Conservation (phyloP, 2,113 vertebrate genomes). For the Melanerpes aurifrons region DNA sequence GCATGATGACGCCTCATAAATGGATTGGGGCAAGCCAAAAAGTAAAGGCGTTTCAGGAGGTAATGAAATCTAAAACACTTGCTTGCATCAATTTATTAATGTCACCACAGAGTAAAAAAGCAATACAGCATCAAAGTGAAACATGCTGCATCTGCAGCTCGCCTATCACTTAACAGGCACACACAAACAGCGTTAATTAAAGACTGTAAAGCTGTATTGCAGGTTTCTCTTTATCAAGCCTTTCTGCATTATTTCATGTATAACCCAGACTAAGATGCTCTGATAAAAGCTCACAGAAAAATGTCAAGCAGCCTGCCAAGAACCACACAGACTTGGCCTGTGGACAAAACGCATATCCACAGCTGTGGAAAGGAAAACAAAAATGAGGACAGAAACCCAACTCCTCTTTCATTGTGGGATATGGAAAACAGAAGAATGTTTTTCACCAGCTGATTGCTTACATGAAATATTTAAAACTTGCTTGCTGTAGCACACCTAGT, state of each 20-base stretch:
- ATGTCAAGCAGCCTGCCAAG: slow-evolving; percentile 45
- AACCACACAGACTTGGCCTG: slow-evolving; percentile 60
- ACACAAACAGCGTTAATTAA: neutral
- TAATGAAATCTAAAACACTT: slow-evolving; percentile 32
- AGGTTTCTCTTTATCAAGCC: neutral
- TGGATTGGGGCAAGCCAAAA: slow-evolving; percentile 38
- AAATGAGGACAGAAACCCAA: slow-evolving; percentile 35
- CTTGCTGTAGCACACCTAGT: neutral
- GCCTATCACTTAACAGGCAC: neutral
- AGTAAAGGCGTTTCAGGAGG: slow-evolving; percentile 19
- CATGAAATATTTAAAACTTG: neutral
- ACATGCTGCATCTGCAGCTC: neutral
- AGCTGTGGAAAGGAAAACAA: slow-evolving; percentile 54
- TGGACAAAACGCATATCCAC: slow-evolving; percentile 54
- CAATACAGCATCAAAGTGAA: slow-evolving; percentile 4
- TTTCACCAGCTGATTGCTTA: slow-evolving; percentile 36
- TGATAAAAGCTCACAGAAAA: slow-evolving; percentile 56
- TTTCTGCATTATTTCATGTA: slow-evolving; percentile 34
- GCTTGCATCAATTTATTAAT: slow-evolving; percentile 25
- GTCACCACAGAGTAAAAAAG: slow-evolving; percentile 23
- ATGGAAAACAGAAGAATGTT: slow-evolving; percentile 38
- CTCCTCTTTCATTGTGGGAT: slow-evolving; percentile 4
- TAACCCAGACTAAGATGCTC: slow-evolving; percentile 26
- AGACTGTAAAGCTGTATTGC: neutral
- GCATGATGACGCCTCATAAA: slow-evolving; percentile 35